These are phyloP conservation scores for Ascaphus truei DNA, from an alignment of 2,113 vertebrate genomes.

Conservation along the genomic window DNA sequence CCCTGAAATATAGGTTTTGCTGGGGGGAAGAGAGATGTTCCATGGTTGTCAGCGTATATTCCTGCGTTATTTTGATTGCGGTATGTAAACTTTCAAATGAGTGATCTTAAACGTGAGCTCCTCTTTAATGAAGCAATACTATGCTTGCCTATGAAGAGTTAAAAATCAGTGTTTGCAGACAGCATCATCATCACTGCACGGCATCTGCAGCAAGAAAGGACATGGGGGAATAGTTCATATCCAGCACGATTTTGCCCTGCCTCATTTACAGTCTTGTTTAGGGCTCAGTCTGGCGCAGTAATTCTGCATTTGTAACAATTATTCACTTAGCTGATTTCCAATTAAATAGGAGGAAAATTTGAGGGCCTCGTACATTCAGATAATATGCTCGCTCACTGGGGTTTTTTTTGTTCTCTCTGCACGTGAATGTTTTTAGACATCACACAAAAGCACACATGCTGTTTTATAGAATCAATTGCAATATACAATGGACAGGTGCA, in stretches of 20 bases:
- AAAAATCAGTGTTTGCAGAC: too few species aligned
- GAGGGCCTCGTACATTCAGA: conserved; percentile 22
- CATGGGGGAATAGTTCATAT: background rate
- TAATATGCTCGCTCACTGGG: background rate
- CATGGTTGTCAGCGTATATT: too few species aligned
- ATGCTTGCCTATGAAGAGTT: too few species aligned
- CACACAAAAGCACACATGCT: background rate
- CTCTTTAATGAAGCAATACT: background rate
- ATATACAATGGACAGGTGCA: conserved; percentile 13
- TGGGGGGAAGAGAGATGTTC: too few species aligned
- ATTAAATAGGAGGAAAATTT: conserved; percentile 51
- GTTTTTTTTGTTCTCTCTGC: background rate
- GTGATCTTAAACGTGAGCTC: too few species aligned
- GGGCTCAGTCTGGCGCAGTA: conserved; percentile 5
- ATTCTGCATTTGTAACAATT: conserved; percentile 66
- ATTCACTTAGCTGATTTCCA: conserved; percentile 68
- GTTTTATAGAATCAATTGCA: background rate
- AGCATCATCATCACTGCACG: too few species aligned
- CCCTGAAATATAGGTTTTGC: too few species aligned
- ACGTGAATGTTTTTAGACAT: conserved; percentile 16
- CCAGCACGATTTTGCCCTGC: background rate
- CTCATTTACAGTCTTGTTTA: conserved; percentile 1
- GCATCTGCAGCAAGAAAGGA: background rate
- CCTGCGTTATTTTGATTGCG: too few species aligned
- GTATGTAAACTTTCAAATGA: too few species aligned